Percentiles rank a stretch among this genome's conserved stretches.
Conservation (phyloP, 2,888 invertebrate species). For the Fragum whitleyi region DNA sequence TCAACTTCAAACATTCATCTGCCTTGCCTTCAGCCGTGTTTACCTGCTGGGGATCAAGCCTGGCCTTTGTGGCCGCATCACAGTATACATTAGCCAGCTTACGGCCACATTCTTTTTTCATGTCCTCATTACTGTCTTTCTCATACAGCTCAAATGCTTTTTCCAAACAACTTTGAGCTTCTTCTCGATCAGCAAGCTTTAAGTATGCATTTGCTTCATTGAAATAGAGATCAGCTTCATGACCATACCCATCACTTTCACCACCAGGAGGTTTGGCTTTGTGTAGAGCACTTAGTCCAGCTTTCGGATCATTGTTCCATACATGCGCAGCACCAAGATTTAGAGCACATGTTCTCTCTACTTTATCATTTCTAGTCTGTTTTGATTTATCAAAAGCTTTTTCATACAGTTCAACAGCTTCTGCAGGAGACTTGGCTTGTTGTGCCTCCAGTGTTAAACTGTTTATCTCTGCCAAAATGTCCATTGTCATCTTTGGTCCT, state of each 20-base stretch:
- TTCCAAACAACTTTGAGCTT: slow-evolving; percentile 72
- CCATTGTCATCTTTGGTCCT: not conserved
- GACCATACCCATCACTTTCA: slow-evolving; percentile 70
- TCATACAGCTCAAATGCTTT: slow-evolving; percentile 55
- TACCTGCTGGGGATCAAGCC: not conserved
- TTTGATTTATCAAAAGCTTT: slow-evolving; percentile 68
- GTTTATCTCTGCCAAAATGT: slow-evolving; percentile 6
- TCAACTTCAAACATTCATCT: slow-evolving; percentile 9
- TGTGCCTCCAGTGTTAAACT: slow-evolving; percentile 4
- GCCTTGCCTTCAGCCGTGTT: not conserved
- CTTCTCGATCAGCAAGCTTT: slow-evolving; percentile 58
- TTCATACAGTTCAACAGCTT: slow-evolving; percentile 61
- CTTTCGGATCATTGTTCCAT: slow-evolving; percentile 63
- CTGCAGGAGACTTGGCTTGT: slow-evolving; percentile 32
- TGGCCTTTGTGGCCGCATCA: not conserved
- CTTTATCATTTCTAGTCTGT: slow-evolving; percentile 68
- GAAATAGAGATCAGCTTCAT: slow-evolving; percentile 75
- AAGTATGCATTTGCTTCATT: slow-evolving; percentile 81
- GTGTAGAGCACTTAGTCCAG: slow-evolving; percentile 74
- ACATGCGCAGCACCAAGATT: slow-evolving; percentile 81
- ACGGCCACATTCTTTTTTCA: not conserved
- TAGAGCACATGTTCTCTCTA: slow-evolving; percentile 78
- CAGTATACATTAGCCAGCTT: slow-evolving; percentile 2
- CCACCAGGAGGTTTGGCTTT: slow-evolving; percentile 71
- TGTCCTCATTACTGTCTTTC: not conserved